Conservation (phyloP, 2,797 vertebrate genomes). For the Rhynchonycteris naso region DNA sequence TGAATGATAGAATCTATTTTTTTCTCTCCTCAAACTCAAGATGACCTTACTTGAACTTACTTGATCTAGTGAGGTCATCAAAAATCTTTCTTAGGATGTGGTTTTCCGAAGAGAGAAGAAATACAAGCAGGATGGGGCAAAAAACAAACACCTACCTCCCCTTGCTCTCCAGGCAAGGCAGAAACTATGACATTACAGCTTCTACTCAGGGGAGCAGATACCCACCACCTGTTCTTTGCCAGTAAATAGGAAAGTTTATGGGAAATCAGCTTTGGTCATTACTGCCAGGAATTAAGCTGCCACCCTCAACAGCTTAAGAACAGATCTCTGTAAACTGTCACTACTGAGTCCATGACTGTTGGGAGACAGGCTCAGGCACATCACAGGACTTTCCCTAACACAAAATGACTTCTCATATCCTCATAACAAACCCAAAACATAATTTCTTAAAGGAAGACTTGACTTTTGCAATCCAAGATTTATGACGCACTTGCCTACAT, state of each 20-base stretch:
- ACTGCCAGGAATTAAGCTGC: not conserved
- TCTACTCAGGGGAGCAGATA: not conserved
- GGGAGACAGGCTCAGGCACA: not conserved
- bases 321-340: not conserved
- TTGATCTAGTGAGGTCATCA: not conserved
- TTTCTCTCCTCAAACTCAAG: not conserved
- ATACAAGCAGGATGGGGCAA: not conserved
- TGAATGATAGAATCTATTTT: not conserved
- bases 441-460: not conserved
- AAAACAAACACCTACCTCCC: not conserved
- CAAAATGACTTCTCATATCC: not conserved
- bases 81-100: not conserved
- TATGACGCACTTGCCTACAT: not conserved
- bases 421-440: not conserved
- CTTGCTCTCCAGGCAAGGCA: not conserved
- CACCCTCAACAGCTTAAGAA: not conserved
- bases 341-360: not conserved
- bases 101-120: not conserved
- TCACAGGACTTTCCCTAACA: conserved; percentile 36
- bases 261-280: not conserved
- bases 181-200: not conserved
- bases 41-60: not conserved
- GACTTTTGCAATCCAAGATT: not conserved
- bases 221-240: not conserved
- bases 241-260: not conserved